These are phyloP conservation scores for Craterocephalus amniculus DNA, from an alignment of 2,797 vertebrate species.

Conservation along the genomic window DNA sequence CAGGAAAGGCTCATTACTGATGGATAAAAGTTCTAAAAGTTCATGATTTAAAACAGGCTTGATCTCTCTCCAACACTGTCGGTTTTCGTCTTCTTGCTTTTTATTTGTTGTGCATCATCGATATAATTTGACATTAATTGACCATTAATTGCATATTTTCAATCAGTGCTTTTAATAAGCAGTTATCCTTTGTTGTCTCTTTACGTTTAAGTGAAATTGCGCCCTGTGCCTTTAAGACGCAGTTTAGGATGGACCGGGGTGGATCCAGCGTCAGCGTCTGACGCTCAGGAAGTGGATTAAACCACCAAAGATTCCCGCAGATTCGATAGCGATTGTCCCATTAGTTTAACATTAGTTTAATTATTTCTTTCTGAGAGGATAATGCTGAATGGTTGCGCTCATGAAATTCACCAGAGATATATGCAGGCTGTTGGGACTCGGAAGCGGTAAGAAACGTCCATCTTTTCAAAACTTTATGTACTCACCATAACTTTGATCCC, in stretches of 20 bases:
- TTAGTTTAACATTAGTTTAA: slow-evolving; percentile 29
- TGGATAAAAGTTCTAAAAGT: background rate
- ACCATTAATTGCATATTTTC: too few relatives aligned
- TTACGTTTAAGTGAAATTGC: background rate
- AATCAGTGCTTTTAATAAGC: too few relatives aligned
- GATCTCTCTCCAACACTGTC: too few relatives aligned
- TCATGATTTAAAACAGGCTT: background rate
- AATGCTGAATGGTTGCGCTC: slow-evolving; percentile 86
- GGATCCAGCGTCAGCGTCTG: slow-evolving; percentile 53
- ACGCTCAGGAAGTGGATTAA: slow-evolving; percentile 83
- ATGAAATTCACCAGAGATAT: slow-evolving; percentile 86
- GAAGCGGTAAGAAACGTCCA: slow-evolving; percentile 80
- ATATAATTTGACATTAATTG: too few relatives aligned
- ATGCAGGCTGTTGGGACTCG: slow-evolving; percentile 84
- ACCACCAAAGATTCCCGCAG: slow-evolving; percentile 70
- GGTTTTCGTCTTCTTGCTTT: too few relatives aligned
- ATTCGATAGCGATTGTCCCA: slow-evolving; percentile 52
- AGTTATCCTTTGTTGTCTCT: too few relatives aligned
- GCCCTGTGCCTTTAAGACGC: slow-evolving; percentile 81
- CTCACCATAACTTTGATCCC: slow-evolving; percentile 40
- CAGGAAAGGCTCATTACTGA: background rate
- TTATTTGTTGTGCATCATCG: too few relatives aligned
- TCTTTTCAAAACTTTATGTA: slow-evolving; percentile 73
- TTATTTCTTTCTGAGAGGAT: slow-evolving; percentile 48
- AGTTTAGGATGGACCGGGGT: slow-evolving; percentile 49